A percentile compares a stretch with the other conserved stretches of the same genome.
These are phyloP conservation scores for Addax nasomaculatus DNA, from an alignment of 2,113 vertebrate species.

Conservation along the genomic window DNA sequence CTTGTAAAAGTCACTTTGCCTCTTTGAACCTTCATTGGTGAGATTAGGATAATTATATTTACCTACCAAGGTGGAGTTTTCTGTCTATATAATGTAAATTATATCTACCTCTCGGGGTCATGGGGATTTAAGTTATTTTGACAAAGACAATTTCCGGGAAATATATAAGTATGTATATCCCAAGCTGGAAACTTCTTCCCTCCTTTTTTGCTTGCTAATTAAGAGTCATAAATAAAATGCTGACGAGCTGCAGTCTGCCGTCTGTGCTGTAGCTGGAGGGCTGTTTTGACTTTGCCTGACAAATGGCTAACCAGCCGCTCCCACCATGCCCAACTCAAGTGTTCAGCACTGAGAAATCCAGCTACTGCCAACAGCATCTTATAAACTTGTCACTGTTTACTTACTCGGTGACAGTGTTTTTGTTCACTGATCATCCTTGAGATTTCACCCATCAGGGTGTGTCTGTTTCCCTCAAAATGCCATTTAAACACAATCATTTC, in stretches of 20 bases:
- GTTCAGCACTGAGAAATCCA: slow-evolving; percentile 57
- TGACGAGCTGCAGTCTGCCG: slow-evolving; percentile 65
- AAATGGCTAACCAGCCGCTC: slow-evolving; percentile 72
- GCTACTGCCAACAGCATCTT: slow-evolving; percentile 67
- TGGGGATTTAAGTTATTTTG: slow-evolving; percentile 40
- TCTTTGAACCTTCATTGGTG: neutral
- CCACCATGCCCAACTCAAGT: slow-evolving; percentile 57
- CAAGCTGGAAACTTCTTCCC: slow-evolving; percentile 55
- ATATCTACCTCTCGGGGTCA: neutral
- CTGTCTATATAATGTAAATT: neutral
- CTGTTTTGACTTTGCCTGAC: slow-evolving; percentile 74
- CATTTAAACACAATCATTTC: slow-evolving; percentile 43
- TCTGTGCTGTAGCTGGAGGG: slow-evolving; percentile 70
- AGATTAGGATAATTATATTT: neutral
- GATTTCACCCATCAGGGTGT: slow-evolving; percentile 55
- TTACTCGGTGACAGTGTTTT: slow-evolving; percentile 69
- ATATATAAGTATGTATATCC: slow-evolving; percentile 49
- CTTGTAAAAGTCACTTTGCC: neutral
- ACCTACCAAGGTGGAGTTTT: neutral
- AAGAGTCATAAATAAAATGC: slow-evolving; percentile 71
- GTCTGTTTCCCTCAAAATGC: slow-evolving; percentile 51
- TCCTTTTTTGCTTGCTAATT: slow-evolving; percentile 71
- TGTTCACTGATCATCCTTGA: slow-evolving; percentile 59
- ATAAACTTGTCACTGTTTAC: slow-evolving; percentile 69
- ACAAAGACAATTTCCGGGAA: slow-evolving; percentile 51